Evolutionary conservation across 2,888 invertebrate genomes (phyloP), one percentile per base, ranked within the genome.

Genomic region (Standfussiana lucernea): DNA sequence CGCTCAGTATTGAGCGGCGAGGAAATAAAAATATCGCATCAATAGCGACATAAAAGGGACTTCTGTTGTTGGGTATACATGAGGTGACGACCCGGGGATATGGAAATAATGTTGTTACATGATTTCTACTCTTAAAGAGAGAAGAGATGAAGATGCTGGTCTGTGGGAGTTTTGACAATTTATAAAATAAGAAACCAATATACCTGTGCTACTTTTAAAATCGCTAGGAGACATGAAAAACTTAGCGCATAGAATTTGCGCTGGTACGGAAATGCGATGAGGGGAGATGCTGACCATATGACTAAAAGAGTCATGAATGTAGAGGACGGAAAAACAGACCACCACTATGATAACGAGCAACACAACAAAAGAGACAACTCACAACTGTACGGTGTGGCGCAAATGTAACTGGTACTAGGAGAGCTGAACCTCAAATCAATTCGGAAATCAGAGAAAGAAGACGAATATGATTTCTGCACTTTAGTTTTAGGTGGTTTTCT

Each of bases 21-120:
- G 93, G 94, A 95, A 96, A 96, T 96, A 96, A 95, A 95, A 96
- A 96, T 95, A 95, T 94, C 94, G 91, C 94, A 92, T 96, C 95
- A 95, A 95, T 95, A 93, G 94, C 90, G 92, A 86, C 93, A 93
- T 95, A 93, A 94, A 94, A 92, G 93, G 91, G 86, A 79, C 79
- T 73, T 67, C 79, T 77, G 59, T 45, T 61, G 78, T 62, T 1
- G 18, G 67, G 4, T 75, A 42, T 65, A 89, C 88, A 88, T 7
- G 88, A 79, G 84, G 75, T 72, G 32, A 45, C 13, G 50, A 47
- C 4, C 15, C 75, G 85, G 86, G 3, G 68, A 72, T 82, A 62
- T 68, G 11, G 10, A 28, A 28, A 37, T 28, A 24, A 35, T 21
- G 4, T 59, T 32, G 8, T 28, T 5, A 56, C 28, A 61, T 35